These are phyloP conservation scores for Microtus richardsoni DNA, from an alignment of 2,113 vertebrate genomes.

Conservation along the genomic window DNA sequence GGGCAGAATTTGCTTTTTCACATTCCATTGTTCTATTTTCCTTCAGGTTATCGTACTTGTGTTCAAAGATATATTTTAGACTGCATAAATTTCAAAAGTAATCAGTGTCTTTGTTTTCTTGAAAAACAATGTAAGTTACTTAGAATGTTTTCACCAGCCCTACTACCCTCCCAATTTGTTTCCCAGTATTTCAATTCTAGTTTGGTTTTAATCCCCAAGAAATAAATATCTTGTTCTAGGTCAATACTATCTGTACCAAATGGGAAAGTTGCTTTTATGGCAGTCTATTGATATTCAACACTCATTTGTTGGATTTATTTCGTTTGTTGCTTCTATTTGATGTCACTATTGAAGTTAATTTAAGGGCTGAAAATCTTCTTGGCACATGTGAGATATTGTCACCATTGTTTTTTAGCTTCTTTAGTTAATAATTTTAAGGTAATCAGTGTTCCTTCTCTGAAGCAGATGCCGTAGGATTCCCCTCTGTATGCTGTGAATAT, in stretches of 20 bases:
- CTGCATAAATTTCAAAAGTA: not conserved
- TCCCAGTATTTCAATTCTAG: not conserved
- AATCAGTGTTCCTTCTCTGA: not conserved
- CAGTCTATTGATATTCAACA: not conserved
- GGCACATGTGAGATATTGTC: not conserved
- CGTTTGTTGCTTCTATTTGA: not conserved
- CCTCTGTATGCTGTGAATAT: too few relatives aligned
- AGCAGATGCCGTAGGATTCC: too few relatives aligned
- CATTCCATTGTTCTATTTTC: constrained; percentile 8
- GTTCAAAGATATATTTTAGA: constrained; percentile 3
- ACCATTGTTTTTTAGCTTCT: not conserved
- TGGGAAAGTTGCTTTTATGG: not conserved
- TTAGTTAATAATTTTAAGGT: not conserved
- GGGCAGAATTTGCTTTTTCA: not conserved
- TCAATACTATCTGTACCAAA: not conserved
- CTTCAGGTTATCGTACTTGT: not conserved
- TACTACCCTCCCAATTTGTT: not conserved
- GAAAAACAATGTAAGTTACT: not conserved
- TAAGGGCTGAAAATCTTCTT: not conserved
- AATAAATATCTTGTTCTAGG: not conserved
- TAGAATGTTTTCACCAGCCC: not conserved
- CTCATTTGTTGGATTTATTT: not conserved
- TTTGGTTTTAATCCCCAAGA: constrained; percentile 5
- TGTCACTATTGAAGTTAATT: not conserved
- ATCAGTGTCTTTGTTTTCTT: constrained; percentile 13